Evolutionary conservation across 1,140 invertebrate species (phyloP).

Genomic region (Drosophila lowei): DNA sequence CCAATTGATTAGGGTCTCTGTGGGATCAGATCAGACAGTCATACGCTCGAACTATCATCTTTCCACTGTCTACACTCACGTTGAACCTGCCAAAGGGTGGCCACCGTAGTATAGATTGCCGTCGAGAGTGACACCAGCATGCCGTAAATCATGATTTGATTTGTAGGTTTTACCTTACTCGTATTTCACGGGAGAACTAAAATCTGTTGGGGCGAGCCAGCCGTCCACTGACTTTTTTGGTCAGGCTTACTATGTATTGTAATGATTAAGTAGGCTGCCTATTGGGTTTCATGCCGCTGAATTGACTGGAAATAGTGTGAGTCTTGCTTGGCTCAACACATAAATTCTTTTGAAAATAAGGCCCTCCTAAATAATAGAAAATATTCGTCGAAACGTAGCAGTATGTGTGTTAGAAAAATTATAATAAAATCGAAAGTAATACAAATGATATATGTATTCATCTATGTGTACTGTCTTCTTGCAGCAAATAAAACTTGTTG

Average conservation of each 20-base stretch:
- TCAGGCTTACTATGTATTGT: constrained; percentile 8
- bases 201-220: not conserved
- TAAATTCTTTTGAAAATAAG: no score
- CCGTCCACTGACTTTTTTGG: not conserved
- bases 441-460: no score
- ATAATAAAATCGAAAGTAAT: constrained; percentile 16
- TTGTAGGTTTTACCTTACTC: not conserved
- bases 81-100: constrained; percentile 49
- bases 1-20: constrained; percentile 53
- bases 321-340: no score
- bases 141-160: constrained; percentile 24
- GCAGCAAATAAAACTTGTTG: constrained; percentile 49
- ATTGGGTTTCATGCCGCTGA: no score
- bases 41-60: no score
- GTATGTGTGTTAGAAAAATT: not conserved
- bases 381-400: no score
- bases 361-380: no score
- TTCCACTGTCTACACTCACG: constrained; percentile 29
- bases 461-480: constrained; percentile 51
- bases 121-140: constrained; percentile 46
- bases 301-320: no score
- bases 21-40: not conserved
- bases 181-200: not conserved
- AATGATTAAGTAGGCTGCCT: no score
- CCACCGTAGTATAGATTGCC: constrained; percentile 31